These are phyloP conservation scores for Drosophila sulfurigaster DNA, from an alignment of 1,140 invertebrate genomes.

Conservation along the genomic window DNA sequence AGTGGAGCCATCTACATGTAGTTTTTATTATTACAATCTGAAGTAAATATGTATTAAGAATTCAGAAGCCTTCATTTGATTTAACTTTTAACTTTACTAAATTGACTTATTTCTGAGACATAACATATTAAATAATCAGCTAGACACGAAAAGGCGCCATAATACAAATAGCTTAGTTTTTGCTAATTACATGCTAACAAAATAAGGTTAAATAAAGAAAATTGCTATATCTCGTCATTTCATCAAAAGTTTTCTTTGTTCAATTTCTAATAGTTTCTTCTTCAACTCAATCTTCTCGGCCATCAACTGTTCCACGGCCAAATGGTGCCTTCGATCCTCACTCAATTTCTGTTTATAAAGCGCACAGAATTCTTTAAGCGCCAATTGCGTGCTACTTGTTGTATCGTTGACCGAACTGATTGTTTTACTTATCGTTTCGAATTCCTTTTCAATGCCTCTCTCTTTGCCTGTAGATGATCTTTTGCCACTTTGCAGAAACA, in stretches of 20 bases:
- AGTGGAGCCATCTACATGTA: slow-evolving; percentile 10
- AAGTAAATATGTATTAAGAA: not conserved
- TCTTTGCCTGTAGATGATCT: slow-evolving; percentile 1
- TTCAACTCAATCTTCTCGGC: slow-evolving; percentile 68
- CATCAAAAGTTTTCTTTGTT: slow-evolving; percentile 60
- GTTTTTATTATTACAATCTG: not conserved
- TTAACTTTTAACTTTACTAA: slow-evolving; percentile 15
- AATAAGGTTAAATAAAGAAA: not conserved
- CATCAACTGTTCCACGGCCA: slow-evolving; percentile 63
- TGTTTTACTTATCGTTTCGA: slow-evolving; percentile 52
- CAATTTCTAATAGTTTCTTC: slow-evolving; percentile 66
- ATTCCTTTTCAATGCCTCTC: slow-evolving; percentile 33
- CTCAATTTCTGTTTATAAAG: slow-evolving; percentile 66
- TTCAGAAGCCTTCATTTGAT: not conserved
- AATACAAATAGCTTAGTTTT: slow-evolving; percentile 22
- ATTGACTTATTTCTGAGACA: not conserved
- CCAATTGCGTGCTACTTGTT: slow-evolving; percentile 40
- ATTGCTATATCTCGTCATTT: slow-evolving; percentile 38
- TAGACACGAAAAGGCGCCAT: slow-evolving; percentile 15
- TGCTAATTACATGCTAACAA: slow-evolving; percentile 18
- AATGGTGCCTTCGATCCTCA: slow-evolving; percentile 64
- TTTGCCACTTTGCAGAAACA: slow-evolving; percentile 60
- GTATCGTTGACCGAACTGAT: slow-evolving; percentile 47
- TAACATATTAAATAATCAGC: slow-evolving; percentile 4
- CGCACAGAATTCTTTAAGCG: slow-evolving; percentile 59